Evolutionary conservation across 2,113 vertebrate genomes (phyloP), one percentile per base, ranked within the genome.

Genomic region (Oriolus oriolus): DNA sequence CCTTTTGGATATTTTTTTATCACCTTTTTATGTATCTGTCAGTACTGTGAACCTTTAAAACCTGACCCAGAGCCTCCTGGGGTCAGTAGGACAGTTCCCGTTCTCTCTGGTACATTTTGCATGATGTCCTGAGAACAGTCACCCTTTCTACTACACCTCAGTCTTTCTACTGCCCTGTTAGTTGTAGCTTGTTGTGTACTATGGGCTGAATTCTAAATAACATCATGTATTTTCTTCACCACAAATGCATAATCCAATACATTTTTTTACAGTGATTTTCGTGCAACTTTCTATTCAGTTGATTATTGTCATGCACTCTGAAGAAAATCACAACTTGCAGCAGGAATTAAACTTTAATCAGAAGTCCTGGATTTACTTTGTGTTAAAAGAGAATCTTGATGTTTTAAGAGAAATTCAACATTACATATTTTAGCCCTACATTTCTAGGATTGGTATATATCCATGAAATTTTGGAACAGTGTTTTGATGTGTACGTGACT

Each of bases 1-100:
- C 93, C 92, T 96, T 95, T 59, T 78, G 56, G 56, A 73, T 94
- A 61, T 90, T 90, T 96, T 96, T 45, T 95, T 81, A 65, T 80
- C 42, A 85, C 52, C 30, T 89, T 90, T 91, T 84, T 31, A 27
- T 87, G 59, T 30, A 30, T 95, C 87, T 88, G n/a, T 95, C 89
- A 93, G 65, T 69, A 50, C 66, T 52, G 44, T 63, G 88, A 88
- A 63, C 41, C 47, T 78, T 74, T 73, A 76, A 78, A 91, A 42
- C 56, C 73, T 28, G 5, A 68, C 44, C 56, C 49, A 71, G 75
- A 82, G 39, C 60, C 85, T 95, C 33, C 68, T 57, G 68, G 82
- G 82, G 73, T 87, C 79, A 64, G 63, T 17, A 28, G 93, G 81
- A 95, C 52, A 47, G 44, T 86, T 90, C 44, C 68, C 0, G 0